Conservation (phyloP, 2,888 invertebrate species). For the Synanthedon myopaeformis region DNA sequence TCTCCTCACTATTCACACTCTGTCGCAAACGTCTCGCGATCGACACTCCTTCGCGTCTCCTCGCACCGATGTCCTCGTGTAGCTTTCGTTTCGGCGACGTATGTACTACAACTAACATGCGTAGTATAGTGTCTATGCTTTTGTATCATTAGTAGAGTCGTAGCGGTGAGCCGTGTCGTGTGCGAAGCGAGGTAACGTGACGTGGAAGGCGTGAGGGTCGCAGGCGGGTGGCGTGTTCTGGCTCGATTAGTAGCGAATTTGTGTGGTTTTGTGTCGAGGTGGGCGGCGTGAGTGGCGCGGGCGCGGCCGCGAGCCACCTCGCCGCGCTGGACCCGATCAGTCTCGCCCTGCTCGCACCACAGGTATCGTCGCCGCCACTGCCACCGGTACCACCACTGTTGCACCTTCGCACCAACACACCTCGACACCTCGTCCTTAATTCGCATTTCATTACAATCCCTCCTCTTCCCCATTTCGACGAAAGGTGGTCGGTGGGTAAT, state of each 20-base stretch:
- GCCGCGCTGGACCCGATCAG: conserved; percentile 70
- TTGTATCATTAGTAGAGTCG: conserved; percentile 4
- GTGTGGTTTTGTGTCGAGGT: conserved; percentile 73
- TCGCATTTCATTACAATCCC: conserved; percentile 1
- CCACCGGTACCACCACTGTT: conserved; percentile 18
- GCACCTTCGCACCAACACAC: conserved; percentile 6
- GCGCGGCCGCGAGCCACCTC: conserved; percentile 68
- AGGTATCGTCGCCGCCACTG: conserved; percentile 41
- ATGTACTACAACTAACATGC: not conserved
- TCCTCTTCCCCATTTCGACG: conserved; percentile 14
- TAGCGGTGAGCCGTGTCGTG: conserved; percentile 3
- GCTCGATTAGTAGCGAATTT: conserved; percentile 68
- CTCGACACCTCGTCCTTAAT: conserved; percentile 1
- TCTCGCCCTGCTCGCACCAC: conserved; percentile 67
- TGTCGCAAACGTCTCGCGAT: conserved; percentile 47
- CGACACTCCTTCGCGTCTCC: conserved; percentile 43
- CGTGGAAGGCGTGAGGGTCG: conserved; percentile 20
- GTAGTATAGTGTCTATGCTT: not conserved
- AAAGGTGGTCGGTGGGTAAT: conserved; percentile 52
- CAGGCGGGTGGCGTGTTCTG: conserved; percentile 28
- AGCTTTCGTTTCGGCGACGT: conserved; percentile 13
- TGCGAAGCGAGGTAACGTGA: conserved; percentile 30
- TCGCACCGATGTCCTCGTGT: conserved; percentile 35
- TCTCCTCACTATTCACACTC: conserved; percentile 50
- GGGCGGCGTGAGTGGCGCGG: conserved; percentile 70